These are phyloP conservation scores for Orgyia antiqua DNA, from an alignment of 2,888 invertebrate genomes.

Conservation along the genomic window DNA sequence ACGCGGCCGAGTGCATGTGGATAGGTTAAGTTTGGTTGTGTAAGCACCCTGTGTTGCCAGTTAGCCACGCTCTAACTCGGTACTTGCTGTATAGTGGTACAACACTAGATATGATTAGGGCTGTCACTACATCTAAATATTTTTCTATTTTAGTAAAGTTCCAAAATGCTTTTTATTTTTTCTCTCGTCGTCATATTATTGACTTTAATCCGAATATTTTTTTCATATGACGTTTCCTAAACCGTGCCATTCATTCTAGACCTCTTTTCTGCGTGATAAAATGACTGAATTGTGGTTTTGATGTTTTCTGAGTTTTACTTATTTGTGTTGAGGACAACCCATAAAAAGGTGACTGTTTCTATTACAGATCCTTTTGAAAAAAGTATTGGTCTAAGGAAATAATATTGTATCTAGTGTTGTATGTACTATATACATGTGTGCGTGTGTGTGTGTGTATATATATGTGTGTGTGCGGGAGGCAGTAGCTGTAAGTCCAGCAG, in stretches of 20 bases:
- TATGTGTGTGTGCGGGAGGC: constrained; percentile 46
- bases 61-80: constrained; percentile 5
- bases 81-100: constrained; percentile 4
- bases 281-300: no score
- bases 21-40: constrained; percentile 57
- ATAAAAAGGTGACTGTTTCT: no score
- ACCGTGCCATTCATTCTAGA: no score
- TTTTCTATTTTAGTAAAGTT: no score
- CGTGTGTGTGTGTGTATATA: constrained; percentile 39
- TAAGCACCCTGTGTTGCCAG: constrained; percentile 58
- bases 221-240: no score
- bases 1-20: constrained; percentile 43
- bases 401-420: constrained; percentile 7
- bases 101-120: constrained; percentile 1
- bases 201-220: no score
- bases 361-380: background rate
- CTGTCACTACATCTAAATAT: no score
- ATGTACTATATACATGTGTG: constrained; percentile 33
- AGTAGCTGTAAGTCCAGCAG: constrained; percentile 43
- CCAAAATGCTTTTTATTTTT: no score
- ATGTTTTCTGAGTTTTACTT: no score
- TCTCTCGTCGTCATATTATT: no score
- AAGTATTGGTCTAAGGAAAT: background rate
- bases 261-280: no score
- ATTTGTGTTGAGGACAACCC: no score